Base-by-base conservation (phyloP, 2,113 vertebrate genomes). In the Brachypodius melanocephalos region DNA sequence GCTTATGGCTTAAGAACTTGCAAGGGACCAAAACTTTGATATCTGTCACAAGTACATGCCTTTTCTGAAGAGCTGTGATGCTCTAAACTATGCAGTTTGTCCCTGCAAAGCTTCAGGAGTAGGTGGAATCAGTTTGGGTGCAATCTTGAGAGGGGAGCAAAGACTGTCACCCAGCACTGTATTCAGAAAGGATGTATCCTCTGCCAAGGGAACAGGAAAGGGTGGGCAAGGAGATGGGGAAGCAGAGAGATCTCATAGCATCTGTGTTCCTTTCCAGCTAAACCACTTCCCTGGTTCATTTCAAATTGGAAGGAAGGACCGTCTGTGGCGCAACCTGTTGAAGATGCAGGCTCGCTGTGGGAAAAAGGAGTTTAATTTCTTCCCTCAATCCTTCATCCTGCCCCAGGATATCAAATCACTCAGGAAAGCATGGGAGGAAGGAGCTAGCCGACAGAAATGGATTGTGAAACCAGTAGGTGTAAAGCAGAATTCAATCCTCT, bases 261-360 rank as follows among this genome's bases (percentile, higher is more conserved):
- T 75, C 48, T 43, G 42, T 20, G 57, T 71, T 95, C 38, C 62
- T 52, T 95, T 94, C 26, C 61, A 99, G 99, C 85, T 99, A 94
- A 99, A 99, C 95, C 99, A 99, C 96, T 99, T 99, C 95, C 99
- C 99, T 3, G 99, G 99, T 42, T 99, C 99, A 1, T 99, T 99
- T 97, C 99, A 99, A 97, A 99, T 99, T 45, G 99, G 99, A 87
- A 98, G 99, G 55, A 99, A 99, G 96, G 99, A 99, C 96, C 98
- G 98, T 10, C 98, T 99, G 49, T 99, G 99, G 99, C 98, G 98
- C 75, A 99, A 99, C 95, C 95, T 99, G 76, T 98, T 99, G 67
- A 99, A 98, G 91, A 99, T 99, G 99, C 98, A 99, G 94, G 92
- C 90, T 74, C 99, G 98, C 80, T 99, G 98, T 71, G 99, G 99